A percentile compares a stretch with the other conserved stretches of the same genome.
Evolutionary conservation across 2,797 vertebrate genomes (phyloP).

Genomic region (Acipenser oxyrinchus): DNA sequence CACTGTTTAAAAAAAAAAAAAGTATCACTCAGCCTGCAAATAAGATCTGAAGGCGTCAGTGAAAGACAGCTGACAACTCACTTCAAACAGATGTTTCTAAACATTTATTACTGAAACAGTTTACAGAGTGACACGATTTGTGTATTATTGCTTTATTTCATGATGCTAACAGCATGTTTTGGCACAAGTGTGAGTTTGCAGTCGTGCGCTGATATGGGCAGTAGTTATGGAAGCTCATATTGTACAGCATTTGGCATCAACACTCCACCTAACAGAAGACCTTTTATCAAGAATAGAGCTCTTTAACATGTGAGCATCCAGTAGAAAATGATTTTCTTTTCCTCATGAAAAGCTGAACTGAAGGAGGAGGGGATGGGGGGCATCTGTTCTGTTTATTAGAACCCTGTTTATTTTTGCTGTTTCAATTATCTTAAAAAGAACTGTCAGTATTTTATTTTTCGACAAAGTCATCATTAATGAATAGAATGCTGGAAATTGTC

Average conservation of each 20-base stretch:
- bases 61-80: too few relatives aligned
- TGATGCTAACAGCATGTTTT: too few relatives aligned
- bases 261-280: conserved; percentile 11
- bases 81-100: too few relatives aligned
- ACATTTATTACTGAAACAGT: too few relatives aligned
- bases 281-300: conserved; percentile 16
- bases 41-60: too few relatives aligned
- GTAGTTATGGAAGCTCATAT: conserved; percentile 30
- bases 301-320: not conserved
- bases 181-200: too few relatives aligned
- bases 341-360: not conserved
- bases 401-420: not conserved
- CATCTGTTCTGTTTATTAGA: not conserved
- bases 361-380: not conserved
- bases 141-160: too few relatives aligned
- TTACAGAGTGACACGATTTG: too few relatives aligned
- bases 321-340: conserved; percentile 4
- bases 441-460: not conserved
- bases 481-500: too few relatives aligned
- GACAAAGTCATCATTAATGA: too few relatives aligned
- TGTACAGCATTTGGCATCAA: conserved; percentile 13
- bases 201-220: conserved; percentile 3
- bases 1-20: too few relatives aligned
- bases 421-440: not conserved
- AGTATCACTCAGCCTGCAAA: too few relatives aligned